phyloP scores from a whole-genome alignment of 2,797 vertebrate genomes.

The Cossypha caffra region DNA sequence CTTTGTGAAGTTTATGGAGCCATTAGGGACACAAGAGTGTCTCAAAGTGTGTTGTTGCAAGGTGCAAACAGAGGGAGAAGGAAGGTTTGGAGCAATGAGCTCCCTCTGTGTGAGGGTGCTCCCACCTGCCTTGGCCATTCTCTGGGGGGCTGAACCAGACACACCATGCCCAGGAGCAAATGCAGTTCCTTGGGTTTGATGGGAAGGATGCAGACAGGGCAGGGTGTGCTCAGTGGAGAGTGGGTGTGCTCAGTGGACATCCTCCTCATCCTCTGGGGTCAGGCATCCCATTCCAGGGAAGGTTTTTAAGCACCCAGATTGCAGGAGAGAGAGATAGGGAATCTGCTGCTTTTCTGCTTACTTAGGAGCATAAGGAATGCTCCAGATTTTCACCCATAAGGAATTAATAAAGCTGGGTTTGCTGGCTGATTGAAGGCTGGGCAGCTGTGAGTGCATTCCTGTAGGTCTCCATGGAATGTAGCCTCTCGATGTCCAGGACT shows the following conservation, averaged over 20 bases:
- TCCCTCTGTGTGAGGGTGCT: fast-evolving
- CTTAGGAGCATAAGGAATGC: not conserved
- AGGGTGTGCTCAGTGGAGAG: not conserved
- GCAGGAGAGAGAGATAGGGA: fast-evolving
- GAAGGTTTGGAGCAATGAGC: not conserved
- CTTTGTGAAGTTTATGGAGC: not conserved
- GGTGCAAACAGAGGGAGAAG: not conserved
- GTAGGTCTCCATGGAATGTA: fast-evolving
- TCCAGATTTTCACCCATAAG: not conserved
- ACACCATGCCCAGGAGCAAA: not conserved
- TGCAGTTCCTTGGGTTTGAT: not conserved
- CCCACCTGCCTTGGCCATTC: not conserved
- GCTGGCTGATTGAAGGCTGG: not conserved
- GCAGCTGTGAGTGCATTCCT: fast-evolving
- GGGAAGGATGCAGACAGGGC: not conserved
- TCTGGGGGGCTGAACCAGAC: not conserved
- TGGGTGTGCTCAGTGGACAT: not conserved
- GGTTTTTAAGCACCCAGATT: not conserved
- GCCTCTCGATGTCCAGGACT: not conserved
- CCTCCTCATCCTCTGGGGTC: not conserved
- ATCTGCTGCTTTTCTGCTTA: not conserved
- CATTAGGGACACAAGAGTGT: fast-evolving
- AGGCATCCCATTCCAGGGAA: not conserved
- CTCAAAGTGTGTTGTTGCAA: not conserved
- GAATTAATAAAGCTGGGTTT: not conserved